A percentile compares a stretch with the other conserved stretches of the same genome.
phyloP scores from a whole-genome alignment of 2,113 vertebrate species.

The Equus quagga region DNA sequence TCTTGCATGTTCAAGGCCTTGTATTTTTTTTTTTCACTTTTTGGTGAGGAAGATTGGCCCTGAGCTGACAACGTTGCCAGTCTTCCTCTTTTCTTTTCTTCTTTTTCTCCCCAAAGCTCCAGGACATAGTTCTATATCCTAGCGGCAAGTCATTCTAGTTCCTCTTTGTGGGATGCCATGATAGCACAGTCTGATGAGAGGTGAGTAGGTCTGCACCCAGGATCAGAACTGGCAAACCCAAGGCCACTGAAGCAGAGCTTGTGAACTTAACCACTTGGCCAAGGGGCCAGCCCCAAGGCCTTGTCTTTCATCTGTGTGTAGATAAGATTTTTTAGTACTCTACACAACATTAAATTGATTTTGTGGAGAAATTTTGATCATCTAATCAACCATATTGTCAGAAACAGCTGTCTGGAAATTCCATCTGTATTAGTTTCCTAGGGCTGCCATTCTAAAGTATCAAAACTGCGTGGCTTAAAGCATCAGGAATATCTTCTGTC shows the following conservation, averaged over 20 bases:
- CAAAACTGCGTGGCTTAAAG: not conserved
- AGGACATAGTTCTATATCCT: too few species aligned
- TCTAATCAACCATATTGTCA: not conserved
- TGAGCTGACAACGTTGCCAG: too few species aligned
- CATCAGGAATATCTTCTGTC: not conserved
- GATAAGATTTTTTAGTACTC: not conserved
- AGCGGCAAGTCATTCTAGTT: too few species aligned
- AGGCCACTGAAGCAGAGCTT: too few species aligned
- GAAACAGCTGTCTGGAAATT: not conserved
- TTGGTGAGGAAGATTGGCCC: too few species aligned
- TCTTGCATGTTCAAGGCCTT: not conserved
- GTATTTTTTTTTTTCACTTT: not conserved
- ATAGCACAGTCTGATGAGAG: too few species aligned
- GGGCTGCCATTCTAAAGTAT: not conserved
- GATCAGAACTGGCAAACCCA: too few species aligned
- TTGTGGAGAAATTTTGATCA: not conserved
- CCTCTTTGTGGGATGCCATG: too few species aligned
- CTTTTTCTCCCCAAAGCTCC: too few species aligned
- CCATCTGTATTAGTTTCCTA: not conserved
- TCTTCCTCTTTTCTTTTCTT: too few species aligned
- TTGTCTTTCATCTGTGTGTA: not conserved
- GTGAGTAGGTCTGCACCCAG: too few species aligned
- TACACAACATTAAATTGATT: not conserved
- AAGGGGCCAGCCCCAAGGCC: not conserved
- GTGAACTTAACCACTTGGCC: too few species aligned